Percentiles rank a stretch among this genome's conserved stretches.
Conservation (phyloP, 2,888 invertebrate genomes). For the Megastigmus dorsalis region DNA sequence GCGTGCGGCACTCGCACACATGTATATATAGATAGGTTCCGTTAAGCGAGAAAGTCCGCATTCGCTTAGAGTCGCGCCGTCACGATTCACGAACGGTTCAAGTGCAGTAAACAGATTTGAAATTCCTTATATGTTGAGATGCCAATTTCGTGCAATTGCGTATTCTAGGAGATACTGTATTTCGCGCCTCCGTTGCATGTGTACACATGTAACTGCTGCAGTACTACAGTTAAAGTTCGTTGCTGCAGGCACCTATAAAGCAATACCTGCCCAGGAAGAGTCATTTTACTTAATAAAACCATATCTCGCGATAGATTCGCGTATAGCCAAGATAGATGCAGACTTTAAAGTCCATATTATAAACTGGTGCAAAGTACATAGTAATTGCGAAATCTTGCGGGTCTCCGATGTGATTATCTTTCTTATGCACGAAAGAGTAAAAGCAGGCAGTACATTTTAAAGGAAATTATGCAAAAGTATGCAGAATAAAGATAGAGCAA, state of each 20-base stretch:
- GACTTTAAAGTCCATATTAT: neutral
- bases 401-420: neutral
- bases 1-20: neutral
- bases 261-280: slow-evolving; percentile 38
- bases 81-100: slow-evolving; percentile 37
- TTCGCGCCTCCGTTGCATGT: neutral
- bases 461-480: neutral
- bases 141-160: slow-evolving; percentile 34
- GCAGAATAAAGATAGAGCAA: neutral
- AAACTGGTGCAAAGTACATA: neutral
- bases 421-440: neutral
- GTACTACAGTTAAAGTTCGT: neutral
- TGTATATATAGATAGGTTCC: slow-evolving; percentile 27
- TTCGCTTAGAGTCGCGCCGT: slow-evolving; percentile 9
- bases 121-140: slow-evolving; percentile 43
- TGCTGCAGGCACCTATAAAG: neutral
- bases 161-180: slow-evolving; percentile 6
- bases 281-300: slow-evolving; percentile 26
- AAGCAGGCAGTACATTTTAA: neutral
- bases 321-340: neutral
- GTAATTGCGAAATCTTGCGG: neutral
- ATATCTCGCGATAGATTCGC: neutral
- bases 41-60: slow-evolving; percentile 37
- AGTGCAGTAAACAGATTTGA: slow-evolving; percentile 45
- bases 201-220: neutral